These are phyloP conservation scores for Oreochromis spilurus DNA, from an alignment of 2,113 vertebrate species.

Conservation along the genomic window DNA sequence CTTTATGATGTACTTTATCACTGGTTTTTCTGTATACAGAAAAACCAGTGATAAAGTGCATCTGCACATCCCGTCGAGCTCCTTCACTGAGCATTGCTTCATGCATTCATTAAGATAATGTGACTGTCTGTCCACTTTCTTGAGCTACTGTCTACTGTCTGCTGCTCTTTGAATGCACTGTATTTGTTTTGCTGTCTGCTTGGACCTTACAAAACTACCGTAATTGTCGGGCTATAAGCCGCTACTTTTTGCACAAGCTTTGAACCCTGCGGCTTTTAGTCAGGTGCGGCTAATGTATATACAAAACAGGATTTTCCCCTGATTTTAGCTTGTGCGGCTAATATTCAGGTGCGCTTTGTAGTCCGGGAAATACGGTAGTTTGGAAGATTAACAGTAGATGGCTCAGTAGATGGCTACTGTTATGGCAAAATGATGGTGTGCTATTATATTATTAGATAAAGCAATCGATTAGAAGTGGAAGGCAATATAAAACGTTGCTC, in stretches of 20 bases:
- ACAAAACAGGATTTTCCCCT: no score
- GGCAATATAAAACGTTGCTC: not conserved
- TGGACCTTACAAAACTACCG: not conserved
- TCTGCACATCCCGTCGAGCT: slow-evolving; percentile 27
- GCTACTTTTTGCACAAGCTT: no score
- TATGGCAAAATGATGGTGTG: not conserved
- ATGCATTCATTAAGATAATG: not conserved
- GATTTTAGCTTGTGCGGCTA: no score
- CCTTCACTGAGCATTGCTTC: not conserved
- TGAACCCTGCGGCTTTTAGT: no score
- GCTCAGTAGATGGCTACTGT: not conserved
- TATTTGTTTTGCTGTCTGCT: not conserved
- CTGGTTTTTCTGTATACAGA: not conserved
- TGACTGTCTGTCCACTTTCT: not conserved
- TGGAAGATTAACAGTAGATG: not conserved
- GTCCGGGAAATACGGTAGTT: no score
- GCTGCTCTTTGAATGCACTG: slow-evolving; percentile 11
- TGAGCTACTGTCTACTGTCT: slow-evolving; percentile 31
- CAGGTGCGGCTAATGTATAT: no score
- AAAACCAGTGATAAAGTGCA: not conserved
- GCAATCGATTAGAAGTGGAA: not conserved
- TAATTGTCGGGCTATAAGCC: no score
- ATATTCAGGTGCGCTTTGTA: no score
- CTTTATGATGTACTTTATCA: no score
- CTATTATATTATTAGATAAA: not conserved